Evolutionary conservation across 2,888 invertebrate genomes (phyloP).

Genomic region (Coelopa pilipes): DNA sequence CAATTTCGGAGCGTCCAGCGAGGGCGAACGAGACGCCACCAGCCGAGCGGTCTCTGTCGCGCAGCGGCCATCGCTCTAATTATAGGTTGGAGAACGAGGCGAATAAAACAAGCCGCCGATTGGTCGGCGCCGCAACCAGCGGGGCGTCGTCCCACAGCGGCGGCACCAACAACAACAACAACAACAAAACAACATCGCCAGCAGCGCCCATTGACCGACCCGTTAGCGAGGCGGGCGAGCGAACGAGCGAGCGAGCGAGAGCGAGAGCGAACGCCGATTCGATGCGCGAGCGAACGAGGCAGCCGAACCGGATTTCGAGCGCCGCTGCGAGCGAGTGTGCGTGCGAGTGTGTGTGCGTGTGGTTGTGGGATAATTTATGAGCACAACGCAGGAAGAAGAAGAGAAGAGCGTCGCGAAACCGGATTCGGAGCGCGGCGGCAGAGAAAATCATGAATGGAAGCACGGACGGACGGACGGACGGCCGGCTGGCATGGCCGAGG

Average conservation of each 20-base stretch:
- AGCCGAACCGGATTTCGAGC: constrained; percentile 6
- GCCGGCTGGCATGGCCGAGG: constrained; percentile 3
- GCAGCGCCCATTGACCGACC: too few relatives aligned
- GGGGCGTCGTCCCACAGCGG: constrained; percentile 55
- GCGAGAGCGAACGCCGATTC: background rate
- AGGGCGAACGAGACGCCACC: constrained; percentile 18
- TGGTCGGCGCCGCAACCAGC: constrained; percentile 51
- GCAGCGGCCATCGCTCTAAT: constrained; percentile 65
- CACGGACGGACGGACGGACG: background rate
- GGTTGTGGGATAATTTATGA: background rate
- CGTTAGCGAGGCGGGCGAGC: background rate
- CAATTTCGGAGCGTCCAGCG: constrained; percentile 35
- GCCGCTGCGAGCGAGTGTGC: background rate
- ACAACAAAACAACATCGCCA: too few relatives aligned
- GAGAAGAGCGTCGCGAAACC: constrained; percentile 1
- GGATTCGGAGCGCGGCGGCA: background rate
- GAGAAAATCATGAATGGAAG: constrained; percentile 31
- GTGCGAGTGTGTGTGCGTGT: background rate
- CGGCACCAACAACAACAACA: background rate
- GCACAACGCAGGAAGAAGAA: background rate
- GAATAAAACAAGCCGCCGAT: constrained; percentile 51
- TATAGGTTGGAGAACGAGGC: constrained; percentile 56
- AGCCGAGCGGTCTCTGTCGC: constrained; percentile 44
- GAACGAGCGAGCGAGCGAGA: background rate
- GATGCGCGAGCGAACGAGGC: background rate